These are phyloP conservation scores for Laspeyria flexula DNA, from an alignment of 2,888 invertebrate species.

Conservation along the genomic window DNA sequence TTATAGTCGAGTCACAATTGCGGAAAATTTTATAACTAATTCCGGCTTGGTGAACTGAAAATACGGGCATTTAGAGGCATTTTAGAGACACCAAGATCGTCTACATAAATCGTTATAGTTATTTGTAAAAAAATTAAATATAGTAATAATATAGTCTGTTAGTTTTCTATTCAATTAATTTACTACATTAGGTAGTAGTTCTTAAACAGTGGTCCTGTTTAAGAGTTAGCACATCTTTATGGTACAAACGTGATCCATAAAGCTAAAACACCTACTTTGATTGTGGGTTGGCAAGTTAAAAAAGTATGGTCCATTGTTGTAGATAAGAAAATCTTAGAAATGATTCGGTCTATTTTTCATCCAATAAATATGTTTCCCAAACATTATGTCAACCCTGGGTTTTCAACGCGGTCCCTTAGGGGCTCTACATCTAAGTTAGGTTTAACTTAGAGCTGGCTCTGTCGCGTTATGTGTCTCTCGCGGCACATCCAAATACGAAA, in stretches of 20 bases:
- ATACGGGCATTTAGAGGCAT: not conserved
- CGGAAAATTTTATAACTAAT: conserved; percentile 36
- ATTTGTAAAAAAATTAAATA: no score
- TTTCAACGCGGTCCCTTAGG: conserved; percentile 57
- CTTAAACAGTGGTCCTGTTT: no score
- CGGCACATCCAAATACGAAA: conserved; percentile 60
- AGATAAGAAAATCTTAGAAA: conserved; percentile 25
- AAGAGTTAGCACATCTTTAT: no score
- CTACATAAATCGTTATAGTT: no score
- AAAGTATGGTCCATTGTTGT: no score
- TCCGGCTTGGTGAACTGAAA: conserved; percentile 12
- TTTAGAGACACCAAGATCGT: no score
- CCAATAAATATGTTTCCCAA: conserved; percentile 56
- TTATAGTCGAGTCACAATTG: conserved; percentile 25
- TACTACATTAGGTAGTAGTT: no score
- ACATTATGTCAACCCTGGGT: conserved; percentile 62
- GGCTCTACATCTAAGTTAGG: conserved; percentile 74
- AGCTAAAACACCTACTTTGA: no score
- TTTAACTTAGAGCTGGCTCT: conserved; percentile 69
- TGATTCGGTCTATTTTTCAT: conserved; percentile 47
- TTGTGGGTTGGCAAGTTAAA: no score
- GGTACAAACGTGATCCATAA: no score
- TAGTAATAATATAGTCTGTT: no score
- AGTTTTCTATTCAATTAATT: no score
- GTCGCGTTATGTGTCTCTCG: conserved; percentile 65